Evolutionary conservation across 1,140 invertebrate species (phyloP).

Genomic region (Drosophila ohnishii): DNA sequence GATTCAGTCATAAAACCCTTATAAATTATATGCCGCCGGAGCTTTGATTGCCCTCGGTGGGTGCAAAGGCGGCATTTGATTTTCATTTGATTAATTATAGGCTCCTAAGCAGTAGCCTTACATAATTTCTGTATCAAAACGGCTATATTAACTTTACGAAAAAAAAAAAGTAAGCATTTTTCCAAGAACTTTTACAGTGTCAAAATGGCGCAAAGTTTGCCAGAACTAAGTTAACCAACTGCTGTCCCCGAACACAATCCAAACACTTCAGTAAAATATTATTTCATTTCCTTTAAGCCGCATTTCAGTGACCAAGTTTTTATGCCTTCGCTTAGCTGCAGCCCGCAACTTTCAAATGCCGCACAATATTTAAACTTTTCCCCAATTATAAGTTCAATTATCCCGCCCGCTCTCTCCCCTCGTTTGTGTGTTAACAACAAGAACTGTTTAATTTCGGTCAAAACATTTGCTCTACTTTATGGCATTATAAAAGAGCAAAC

Average conservation of each 20-base stretch:
- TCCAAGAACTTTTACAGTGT: conserved; percentile 21
- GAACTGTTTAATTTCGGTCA: conserved; percentile 66
- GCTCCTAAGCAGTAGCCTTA: background rate
- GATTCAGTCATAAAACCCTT: conserved; percentile 47
- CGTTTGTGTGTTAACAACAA: conserved; percentile 43
- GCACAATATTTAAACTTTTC: conserved; percentile 52
- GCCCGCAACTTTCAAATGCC: conserved; percentile 42
- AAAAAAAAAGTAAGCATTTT: background rate
- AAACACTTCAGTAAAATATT: conserved; percentile 43
- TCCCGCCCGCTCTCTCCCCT: conserved; percentile 30
- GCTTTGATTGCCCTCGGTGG: conserved; percentile 19
- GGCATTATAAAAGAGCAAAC: conserved; percentile 58
- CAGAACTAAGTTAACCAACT: conserved; percentile 24
- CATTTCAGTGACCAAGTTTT: conserved; percentile 44
- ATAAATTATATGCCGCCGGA: conserved; percentile 32
- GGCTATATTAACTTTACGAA: background rate
- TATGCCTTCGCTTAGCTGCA: conserved; percentile 24
- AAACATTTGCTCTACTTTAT: conserved; percentile 69
- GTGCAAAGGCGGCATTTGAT: conserved; percentile 6
- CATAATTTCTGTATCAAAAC: conserved; percentile 2
- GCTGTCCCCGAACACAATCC: conserved; percentile 15
- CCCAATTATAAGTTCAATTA: conserved; percentile 76
- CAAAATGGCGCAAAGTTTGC: conserved; percentile 11
- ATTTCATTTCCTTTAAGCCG: conserved; percentile 40
- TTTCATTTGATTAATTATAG: conserved; percentile 35